Conservation (phyloP, 2,113 vertebrate genomes). For the Sceloporus undulatus region DNA sequence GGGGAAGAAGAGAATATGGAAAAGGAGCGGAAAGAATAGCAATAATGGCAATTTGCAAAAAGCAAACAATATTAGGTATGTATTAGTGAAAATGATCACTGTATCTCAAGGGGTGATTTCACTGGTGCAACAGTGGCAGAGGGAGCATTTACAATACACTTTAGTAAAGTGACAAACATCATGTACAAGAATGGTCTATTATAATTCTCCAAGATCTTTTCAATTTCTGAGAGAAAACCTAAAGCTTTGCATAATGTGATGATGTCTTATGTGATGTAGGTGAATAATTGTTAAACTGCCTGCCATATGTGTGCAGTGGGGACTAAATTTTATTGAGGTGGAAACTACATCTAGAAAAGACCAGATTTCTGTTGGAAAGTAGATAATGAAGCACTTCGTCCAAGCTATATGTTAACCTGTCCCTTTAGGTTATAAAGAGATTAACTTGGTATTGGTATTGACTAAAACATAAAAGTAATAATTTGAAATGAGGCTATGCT, state of each 20-base stretch:
- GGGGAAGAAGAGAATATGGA: not conserved
- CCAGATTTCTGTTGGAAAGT: not conserved
- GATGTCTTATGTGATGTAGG: not conserved
- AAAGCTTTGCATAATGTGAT: not conserved
- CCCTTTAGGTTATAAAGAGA: not conserved
- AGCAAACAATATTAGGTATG: not conserved
- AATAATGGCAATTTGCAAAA: not conserved
- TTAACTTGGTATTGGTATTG: not conserved
- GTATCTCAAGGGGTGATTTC: not conserved
- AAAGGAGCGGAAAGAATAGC: not conserved
- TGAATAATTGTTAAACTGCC: not conserved
- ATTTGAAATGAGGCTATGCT: not conserved
- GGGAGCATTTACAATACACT: not conserved
- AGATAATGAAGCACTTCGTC: not conserved
- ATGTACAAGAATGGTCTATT: not conserved
- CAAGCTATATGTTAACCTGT: not conserved
- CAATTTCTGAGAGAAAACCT: not conserved
- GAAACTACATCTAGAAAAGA: not conserved
- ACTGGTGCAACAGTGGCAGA: not conserved
- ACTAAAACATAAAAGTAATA: not conserved
- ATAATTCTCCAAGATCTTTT: no score
- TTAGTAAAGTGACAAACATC: not conserved
- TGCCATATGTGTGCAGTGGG: not conserved
- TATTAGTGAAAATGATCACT: not conserved
- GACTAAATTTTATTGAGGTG: not conserved